Evolutionary conservation across 2,797 vertebrate species (phyloP), one percentile per base, ranked within the genome.

Genomic region (Botia kubotai): DNA sequence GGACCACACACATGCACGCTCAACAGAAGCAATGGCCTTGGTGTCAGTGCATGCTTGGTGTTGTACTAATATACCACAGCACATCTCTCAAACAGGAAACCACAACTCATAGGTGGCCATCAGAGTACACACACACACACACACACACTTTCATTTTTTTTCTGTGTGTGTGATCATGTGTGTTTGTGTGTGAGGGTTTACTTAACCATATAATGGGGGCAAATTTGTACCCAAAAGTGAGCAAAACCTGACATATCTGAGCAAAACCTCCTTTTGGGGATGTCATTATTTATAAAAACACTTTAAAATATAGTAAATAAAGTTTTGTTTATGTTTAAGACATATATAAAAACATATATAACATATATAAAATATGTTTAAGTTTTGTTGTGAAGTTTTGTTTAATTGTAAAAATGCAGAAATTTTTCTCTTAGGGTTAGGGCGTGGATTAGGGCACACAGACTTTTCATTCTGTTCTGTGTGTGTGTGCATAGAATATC

Each of bases 11-110:
- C 71, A 74, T 58, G 66, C 72, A 39, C 63, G 60, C 62, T 76
- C 33, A 52, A 79, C 62, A 66, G 67, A 81, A 77, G 72, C 83
- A 80, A 71, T 82, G 85, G 67, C 82, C 82, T 84, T 86, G 85
- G 74, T 86, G 70, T 80, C 80, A 66, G 72, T 77, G 68, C 39
- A 39, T 76, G 70, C 80, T 83, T 81, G 79, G 75, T 68, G 19
- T 67, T 12, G 21, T 73, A 23, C 73, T 86, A 83, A 86, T 82
- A 81, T 72, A 48, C 21, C 83, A 89, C 83, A 90, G 88, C 87
- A 87, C 91, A 91, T 69, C 89, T 92, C 91, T 90, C 86, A 86
- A 80, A 87, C 92, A 92, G 93, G 91, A 94, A 93, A 89, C 89
- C 73, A 90, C 88, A 89, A 86, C 86, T 91, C 91, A 92, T 93